Conservation (phyloP, 2,113 vertebrate species). For the Psilopsiagon aurifrons region DNA sequence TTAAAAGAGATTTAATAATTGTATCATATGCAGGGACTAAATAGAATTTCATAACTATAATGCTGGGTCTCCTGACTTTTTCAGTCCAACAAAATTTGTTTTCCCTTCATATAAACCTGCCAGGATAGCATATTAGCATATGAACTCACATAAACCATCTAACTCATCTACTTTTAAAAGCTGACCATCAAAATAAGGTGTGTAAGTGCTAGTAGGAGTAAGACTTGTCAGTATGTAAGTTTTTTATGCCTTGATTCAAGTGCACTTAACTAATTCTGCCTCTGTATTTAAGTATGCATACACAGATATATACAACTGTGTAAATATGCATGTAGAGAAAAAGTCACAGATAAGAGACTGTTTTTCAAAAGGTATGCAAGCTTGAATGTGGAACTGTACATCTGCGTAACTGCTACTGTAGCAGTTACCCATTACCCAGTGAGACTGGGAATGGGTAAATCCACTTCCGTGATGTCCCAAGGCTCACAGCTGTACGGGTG, state of each 20-base stretch:
- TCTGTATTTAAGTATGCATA: not conserved
- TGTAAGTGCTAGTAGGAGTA: not conserved
- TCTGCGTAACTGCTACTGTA: not conserved
- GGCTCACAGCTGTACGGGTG: not conserved
- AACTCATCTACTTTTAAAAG: not conserved
- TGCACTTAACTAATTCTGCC: not conserved
- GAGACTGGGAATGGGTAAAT: not conserved
- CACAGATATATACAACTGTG: not conserved
- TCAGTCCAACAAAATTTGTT: not conserved
- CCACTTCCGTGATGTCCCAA: rapidly evolving
- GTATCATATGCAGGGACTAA: not conserved
- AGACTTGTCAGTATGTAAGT: not conserved
- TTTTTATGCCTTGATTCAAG: not conserved
- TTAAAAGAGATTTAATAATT: not conserved
- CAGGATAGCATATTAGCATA: not conserved
- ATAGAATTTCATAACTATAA: not conserved
- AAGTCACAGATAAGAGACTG: not conserved
- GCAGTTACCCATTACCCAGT: too few species aligned
- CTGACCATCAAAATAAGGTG: not conserved
- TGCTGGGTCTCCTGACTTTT: not conserved
- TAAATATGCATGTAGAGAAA: not conserved
- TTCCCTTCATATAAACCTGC: not conserved
- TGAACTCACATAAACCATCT: not conserved
- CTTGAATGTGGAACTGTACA: not conserved
- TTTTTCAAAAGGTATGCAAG: not conserved